Evolutionary conservation across 2,797 vertebrate genomes (phyloP).

Genomic region (Leucoraja ocellata): DNA sequence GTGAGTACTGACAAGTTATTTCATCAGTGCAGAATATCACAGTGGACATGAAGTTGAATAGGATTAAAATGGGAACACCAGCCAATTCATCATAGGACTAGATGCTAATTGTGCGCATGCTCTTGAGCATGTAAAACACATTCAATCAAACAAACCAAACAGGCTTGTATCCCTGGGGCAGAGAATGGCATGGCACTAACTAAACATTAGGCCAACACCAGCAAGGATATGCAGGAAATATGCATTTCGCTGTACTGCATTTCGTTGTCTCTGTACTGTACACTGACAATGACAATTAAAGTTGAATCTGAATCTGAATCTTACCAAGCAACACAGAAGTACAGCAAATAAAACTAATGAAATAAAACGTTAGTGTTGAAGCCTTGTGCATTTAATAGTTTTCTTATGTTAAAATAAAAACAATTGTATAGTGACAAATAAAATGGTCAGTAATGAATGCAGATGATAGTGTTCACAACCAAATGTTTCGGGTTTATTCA

Average conservation of each 20-base stretch:
- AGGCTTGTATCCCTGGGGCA: not conserved
- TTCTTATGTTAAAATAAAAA: not conserved
- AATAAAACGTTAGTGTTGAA: not conserved
- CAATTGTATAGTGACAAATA: not conserved
- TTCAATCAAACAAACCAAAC: not conserved
- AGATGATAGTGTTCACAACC: constrained; percentile 2
- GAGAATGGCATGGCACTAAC: not conserved
- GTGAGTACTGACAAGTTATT: not conserved
- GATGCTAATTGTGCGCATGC: not conserved
- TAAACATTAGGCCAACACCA: not conserved
- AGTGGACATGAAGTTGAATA: not conserved
- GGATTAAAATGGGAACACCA: not conserved
- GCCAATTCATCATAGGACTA: not conserved
- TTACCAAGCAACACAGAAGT: not conserved
- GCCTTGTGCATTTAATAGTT: constrained; percentile 14
- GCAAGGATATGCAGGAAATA: not conserved
- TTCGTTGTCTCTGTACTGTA: too few relatives aligned
- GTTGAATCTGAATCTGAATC: too few relatives aligned
- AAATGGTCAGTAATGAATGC: constrained; percentile 23
- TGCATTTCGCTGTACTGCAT: too few relatives aligned
- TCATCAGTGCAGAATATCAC: not conserved
- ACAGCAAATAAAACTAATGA: not conserved
- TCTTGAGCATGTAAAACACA: not conserved
- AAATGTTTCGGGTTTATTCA: not conserved
- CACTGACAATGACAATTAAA: too few relatives aligned